Evolutionary conservation across 2,113 vertebrate genomes (phyloP).

Genomic region (Bucco capensis): DNA sequence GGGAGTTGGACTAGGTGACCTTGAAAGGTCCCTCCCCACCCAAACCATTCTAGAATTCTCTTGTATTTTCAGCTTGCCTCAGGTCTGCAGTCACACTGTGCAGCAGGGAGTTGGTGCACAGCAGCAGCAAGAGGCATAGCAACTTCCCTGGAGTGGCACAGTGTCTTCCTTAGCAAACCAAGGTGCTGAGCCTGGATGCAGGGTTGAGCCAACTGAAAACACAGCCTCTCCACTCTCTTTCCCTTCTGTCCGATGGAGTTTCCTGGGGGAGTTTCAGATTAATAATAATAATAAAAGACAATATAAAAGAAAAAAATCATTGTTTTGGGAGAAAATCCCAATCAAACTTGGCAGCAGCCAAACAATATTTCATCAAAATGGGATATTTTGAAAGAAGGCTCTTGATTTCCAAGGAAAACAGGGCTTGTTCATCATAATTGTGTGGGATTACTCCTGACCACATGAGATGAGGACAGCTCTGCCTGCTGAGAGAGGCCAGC

Average conservation of each 20-base stretch:
- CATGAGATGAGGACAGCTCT: background rate
- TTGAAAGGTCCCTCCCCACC: too few relatives aligned
- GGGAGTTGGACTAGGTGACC: too few relatives aligned
- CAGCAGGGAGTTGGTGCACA: background rate
- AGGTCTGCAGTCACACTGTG: too few relatives aligned
- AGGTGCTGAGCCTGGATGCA: fast-evolving
- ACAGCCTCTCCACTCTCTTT: background rate
- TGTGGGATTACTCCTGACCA: conserved; percentile 14
- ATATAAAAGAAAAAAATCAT: background rate
- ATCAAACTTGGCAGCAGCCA: conserved; percentile 12
- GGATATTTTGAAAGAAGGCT: conserved; percentile 22
- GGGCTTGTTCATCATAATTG: conserved; percentile 2
- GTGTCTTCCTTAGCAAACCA: background rate
- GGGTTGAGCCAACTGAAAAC: background rate
- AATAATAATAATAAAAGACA: background rate
- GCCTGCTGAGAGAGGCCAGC: background rate
- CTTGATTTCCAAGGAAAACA: conserved; percentile 50
- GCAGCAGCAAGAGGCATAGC: background rate
- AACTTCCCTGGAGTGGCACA: background rate
- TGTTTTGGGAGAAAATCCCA: conserved; percentile 3
- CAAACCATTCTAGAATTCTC: too few relatives aligned
- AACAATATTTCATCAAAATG: conserved; percentile 31
- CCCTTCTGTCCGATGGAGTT: background rate
- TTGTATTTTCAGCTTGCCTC: background rate
- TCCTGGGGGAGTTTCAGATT: background rate